Evolutionary conservation across 2,113 vertebrate species (phyloP), one percentile per base, ranked within the genome.

Genomic region (Tupaia tana): DNA sequence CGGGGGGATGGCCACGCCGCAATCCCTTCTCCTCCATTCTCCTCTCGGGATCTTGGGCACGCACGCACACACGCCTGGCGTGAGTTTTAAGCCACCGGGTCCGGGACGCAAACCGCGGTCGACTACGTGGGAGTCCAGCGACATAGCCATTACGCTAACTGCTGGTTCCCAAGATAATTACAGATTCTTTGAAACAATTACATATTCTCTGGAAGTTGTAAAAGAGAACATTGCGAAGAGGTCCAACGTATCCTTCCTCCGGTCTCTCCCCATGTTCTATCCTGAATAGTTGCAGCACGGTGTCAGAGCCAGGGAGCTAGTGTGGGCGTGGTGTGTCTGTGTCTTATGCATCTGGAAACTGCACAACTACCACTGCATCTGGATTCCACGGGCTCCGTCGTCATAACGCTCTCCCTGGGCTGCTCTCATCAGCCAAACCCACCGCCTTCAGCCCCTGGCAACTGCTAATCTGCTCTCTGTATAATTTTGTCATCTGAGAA

Each of bases 151-250:
- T n/a, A n/a, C n/a, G n/a, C n/a, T n/a, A n/a, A n/a, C n/a, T n/a
- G n/a, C n/a, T n/a, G n/a, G n/a, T n/a, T n/a, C n/a, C n/a, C n/a
- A n/a, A 43, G 43, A 43, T 43, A 43, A 43, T 43, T 43, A 43
- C 43, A 43, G 43, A 43, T 43, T 43, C 43, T 43, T 58, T 59
- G 70, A 80, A 92, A 88, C 56, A 84, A 86, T 96, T 80, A 83
- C 8, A 78, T 81, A 83, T 18, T 56, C 70, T 15, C 52, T 63
- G 74, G 56, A 92, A 89, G 74, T 25, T 54, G 34, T 31, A 63
- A 56, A 80, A 43, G 43, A 43, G 43, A 70, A 84, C 6, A 85
- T 59, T 16, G 58, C 31, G 59, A 78, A 67, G 90, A 85, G 22
- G 67, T 58, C 27, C 67, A 27, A 16, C 0, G 31, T 29, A 9